A percentile compares a stretch with the other conserved stretches of the same genome.
These are phyloP conservation scores for Diachasmimorpha longicaudata DNA, from an alignment of 1,140 invertebrate genomes.

Conservation along the genomic window DNA sequence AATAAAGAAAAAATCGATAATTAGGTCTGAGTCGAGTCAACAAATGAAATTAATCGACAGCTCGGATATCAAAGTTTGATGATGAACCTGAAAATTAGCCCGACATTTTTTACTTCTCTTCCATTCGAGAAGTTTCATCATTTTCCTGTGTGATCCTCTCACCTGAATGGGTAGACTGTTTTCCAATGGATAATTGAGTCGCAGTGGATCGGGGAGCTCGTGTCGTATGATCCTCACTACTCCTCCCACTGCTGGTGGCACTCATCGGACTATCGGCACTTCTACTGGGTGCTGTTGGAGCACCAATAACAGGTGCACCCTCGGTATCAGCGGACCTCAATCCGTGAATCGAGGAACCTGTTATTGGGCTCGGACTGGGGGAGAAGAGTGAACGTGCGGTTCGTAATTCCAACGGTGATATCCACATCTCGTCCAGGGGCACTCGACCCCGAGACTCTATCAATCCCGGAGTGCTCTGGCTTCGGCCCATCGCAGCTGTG, in stretches of 20 bases:
- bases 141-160: slow-evolving; percentile 26
- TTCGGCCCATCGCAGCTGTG: slow-evolving; percentile 89
- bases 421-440: slow-evolving; percentile 88
- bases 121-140: no score
- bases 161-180: slow-evolving; percentile 57
- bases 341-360: slow-evolving; percentile 47
- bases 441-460: slow-evolving; percentile 90
- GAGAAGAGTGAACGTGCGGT: slow-evolving; percentile 57
- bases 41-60: no score
- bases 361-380: slow-evolving; percentile 61
- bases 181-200: slow-evolving; percentile 50
- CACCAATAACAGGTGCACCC: slow-evolving; percentile 30
- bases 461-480: slow-evolving; percentile 92
- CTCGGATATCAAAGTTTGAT: no score
- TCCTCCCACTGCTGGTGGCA: slow-evolving; percentile 58
- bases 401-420: slow-evolving; percentile 67
- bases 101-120: no score
- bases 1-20: no score
- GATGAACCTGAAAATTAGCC: no score
- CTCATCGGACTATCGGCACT: slow-evolving; percentile 58
- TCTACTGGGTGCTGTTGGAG: slow-evolving; percentile 34
- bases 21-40: no score
- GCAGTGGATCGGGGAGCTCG: slow-evolving; percentile 45
- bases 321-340: slow-evolving; percentile 61
- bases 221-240: slow-evolving; percentile 56